Conservation (phyloP, 2,888 invertebrate species). For the Ypsolopha scabrella region DNA sequence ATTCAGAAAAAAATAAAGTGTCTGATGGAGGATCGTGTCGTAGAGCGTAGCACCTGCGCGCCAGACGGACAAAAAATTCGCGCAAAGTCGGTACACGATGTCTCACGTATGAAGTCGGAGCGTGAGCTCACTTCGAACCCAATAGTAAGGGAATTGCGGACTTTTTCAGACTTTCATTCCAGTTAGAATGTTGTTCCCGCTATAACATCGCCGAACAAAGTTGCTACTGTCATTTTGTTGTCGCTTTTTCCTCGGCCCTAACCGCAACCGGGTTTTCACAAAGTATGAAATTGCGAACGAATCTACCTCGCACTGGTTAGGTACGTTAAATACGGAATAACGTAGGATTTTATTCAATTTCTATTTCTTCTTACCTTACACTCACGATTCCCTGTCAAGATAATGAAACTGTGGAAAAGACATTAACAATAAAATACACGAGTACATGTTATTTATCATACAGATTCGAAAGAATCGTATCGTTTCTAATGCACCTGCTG, state of each 20-base stretch:
- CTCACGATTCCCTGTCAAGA: too few species aligned
- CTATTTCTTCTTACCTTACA: too few species aligned
- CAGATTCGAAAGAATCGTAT: neutral
- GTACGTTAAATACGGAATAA: too few species aligned
- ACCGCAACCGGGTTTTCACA: neutral
- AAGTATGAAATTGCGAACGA: slow-evolving; percentile 3
- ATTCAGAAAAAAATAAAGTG: slow-evolving; percentile 33
- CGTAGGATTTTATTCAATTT: too few species aligned
- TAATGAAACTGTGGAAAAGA: too few species aligned
- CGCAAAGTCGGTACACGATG: slow-evolving; percentile 12
- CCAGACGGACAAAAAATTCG: slow-evolving; percentile 52
- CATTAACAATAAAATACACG: too few species aligned
- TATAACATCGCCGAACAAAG: slow-evolving; percentile 4
- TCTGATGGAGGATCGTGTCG: slow-evolving; percentile 21
- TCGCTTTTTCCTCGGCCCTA: neutral
- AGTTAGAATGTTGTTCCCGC: slow-evolving; percentile 4
- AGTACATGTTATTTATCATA: too few species aligned
- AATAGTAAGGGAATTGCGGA: slow-evolving; percentile 32
- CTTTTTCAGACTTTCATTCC: slow-evolving; percentile 11
- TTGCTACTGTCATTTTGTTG: slow-evolving; percentile 3
- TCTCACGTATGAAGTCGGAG: slow-evolving; percentile 15
- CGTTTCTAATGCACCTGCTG: slow-evolving; percentile 11
- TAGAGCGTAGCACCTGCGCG: slow-evolving; percentile 46
- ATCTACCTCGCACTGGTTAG: neutral
- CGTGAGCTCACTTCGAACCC: slow-evolving; percentile 16